phyloP scores from a whole-genome alignment of 2,113 vertebrate species.

The Octodon degus region DNA sequence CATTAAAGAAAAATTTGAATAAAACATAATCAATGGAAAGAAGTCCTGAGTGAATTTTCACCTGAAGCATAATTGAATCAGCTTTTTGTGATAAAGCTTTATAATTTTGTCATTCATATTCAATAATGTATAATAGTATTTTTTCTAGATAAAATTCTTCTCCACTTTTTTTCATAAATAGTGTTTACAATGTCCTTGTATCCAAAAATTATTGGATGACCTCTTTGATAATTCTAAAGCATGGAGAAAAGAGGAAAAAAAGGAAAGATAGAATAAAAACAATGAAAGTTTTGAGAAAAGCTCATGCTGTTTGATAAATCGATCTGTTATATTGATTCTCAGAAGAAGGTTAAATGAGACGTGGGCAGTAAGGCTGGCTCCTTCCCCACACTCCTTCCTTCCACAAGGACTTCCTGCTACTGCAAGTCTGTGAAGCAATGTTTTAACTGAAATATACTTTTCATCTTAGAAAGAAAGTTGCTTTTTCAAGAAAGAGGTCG shows the following conservation, averaged over 20 bases:
- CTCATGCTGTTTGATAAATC: conserved; percentile 36
- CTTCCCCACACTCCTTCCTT: neutral
- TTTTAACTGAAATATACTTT: neutral
- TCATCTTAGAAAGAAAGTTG: neutral
- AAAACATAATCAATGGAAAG: neutral
- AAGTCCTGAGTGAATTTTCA: neutral
- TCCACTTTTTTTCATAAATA: conserved; percentile 38
- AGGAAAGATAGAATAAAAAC: neutral
- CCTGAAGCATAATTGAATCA: neutral
- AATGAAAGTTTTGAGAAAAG: neutral
- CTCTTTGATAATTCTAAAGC: neutral
- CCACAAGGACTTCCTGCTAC: neutral
- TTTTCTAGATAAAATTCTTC: neutral
- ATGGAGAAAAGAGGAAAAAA: neutral
- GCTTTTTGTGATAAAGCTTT: neutral
- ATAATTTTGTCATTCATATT: neutral
- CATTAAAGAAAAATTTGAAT: neutral
- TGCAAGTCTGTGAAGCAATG: neutral
- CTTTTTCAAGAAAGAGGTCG: neutral
- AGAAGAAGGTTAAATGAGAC: neutral
- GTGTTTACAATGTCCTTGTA: neutral
- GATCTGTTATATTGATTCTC: neutral
- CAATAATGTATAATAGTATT: neutral
- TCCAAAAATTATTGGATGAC: neutral
- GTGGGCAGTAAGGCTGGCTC: neutral